These are phyloP conservation scores for Poeciliopsis prolifica DNA, from an alignment of 2,113 vertebrate genomes.

Conservation along the genomic window DNA sequence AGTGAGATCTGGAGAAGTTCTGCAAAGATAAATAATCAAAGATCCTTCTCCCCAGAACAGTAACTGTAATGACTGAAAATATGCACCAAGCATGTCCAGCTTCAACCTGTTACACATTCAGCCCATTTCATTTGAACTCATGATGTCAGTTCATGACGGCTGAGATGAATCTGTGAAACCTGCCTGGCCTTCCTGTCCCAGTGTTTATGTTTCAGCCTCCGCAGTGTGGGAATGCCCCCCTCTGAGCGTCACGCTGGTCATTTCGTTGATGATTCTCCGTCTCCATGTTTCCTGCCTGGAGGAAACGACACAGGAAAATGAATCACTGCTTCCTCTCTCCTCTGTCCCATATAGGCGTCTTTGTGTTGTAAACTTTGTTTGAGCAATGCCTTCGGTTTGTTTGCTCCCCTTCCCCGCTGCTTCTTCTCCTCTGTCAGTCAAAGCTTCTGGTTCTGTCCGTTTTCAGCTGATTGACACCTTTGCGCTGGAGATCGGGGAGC, in stretches of 20 bases:
- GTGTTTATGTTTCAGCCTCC: conserved; percentile 10
- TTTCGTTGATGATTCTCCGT: conserved; percentile 23
- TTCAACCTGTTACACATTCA: no score
- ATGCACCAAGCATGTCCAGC: no score
- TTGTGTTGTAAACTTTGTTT: not conserved
- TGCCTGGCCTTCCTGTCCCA: conserved; percentile 1
- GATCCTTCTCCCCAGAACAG: no score
- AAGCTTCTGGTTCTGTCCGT: conserved; percentile 20
- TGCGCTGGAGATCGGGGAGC: conserved; percentile 90
- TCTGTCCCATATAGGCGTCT: conserved; percentile 23
- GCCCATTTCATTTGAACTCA: no score
- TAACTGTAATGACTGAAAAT: no score
- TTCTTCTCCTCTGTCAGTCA: conserved; percentile 2
- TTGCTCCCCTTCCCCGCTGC: not conserved
- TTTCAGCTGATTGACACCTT: conserved; percentile 93
- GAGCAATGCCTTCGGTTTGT: conserved; percentile 34
- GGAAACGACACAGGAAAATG: conserved; percentile 59
- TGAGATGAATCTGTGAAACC: not conserved
- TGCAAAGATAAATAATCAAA: no score
- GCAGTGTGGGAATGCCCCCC: not conserved
- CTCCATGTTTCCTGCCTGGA: conserved; percentile 51
- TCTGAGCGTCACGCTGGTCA: not conserved
- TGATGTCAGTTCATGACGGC: not conserved
- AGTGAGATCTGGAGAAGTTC: no score
- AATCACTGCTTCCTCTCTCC: conserved; percentile 38